These are phyloP conservation scores for Dromius quadrimaculatus DNA, from an alignment of 2,888 invertebrate genomes.

Conservation along the genomic window DNA sequence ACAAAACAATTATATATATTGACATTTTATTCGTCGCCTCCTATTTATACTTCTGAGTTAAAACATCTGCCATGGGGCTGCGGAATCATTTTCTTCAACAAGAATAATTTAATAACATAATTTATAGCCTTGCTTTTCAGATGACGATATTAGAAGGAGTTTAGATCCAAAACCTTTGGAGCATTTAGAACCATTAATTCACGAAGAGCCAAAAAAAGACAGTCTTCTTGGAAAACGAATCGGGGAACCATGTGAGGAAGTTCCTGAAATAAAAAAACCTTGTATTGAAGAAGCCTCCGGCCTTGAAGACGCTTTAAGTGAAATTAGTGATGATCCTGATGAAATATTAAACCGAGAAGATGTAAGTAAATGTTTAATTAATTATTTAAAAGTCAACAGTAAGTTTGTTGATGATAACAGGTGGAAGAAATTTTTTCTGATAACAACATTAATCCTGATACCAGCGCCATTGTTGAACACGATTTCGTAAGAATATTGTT, in stretches of 20 bases:
- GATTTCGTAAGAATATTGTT: slow-evolving; percentile 44
- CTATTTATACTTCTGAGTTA: too few relatives aligned
- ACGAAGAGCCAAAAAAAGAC: slow-evolving; percentile 57
- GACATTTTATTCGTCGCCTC: too few relatives aligned
- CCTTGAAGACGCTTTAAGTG: slow-evolving; percentile 81
- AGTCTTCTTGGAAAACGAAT: slow-evolving; percentile 58
- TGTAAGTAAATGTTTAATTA: slow-evolving; percentile 59
- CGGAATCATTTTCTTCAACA: too few relatives aligned
- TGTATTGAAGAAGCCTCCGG: slow-evolving; percentile 66
- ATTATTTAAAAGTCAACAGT: not conserved
- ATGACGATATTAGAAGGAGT: slow-evolving; percentile 42
- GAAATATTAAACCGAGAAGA: slow-evolving; percentile 87
- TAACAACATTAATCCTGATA: slow-evolving; percentile 41
- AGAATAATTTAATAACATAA: not conserved
- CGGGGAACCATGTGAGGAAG: slow-evolving; percentile 64
- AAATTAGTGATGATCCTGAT: slow-evolving; percentile 90
- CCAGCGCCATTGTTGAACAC: slow-evolving; percentile 39
- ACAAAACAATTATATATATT: too few relatives aligned
- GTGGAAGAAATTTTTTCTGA: slow-evolving; percentile 45
- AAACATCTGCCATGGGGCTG: too few relatives aligned
- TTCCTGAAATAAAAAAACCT: slow-evolving; percentile 67
- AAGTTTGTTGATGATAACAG: slow-evolving; percentile 32
- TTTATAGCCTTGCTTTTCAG: slow-evolving; percentile 19
- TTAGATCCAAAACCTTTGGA: slow-evolving; percentile 40
- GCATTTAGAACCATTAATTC: slow-evolving; percentile 52